Evolutionary conservation across 1,140 invertebrate species (phyloP), one percentile per base, ranked within the genome.

Genomic region (Magallana angulata): DNA sequence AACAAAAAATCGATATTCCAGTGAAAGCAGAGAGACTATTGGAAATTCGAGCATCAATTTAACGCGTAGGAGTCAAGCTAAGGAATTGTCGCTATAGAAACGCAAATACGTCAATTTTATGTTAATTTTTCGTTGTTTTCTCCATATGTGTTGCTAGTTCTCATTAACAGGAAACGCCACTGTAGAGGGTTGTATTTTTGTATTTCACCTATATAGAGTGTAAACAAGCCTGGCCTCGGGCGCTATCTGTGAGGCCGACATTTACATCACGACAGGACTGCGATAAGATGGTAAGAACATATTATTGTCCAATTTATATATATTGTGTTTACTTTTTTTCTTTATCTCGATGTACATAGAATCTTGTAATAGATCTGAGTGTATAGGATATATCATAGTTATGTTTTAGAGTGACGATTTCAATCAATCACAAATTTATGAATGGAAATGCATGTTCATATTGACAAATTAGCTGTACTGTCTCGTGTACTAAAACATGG

Each of bases 11-110:
- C 24, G 68, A 76, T 30, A 76, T 76, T 36, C 18, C 11, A 36
- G 68, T 30, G 68, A 36, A 76, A 36, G 24, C 24, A 8, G 68
- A 9, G 24, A 9, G 24, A 18, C 11, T 71, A 71, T 71, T 71
- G 18, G 18, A 71, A 71, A 71, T 68, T 1, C 14, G 36, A 48
- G 36, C 16, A n/a, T 16, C 16, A 71, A 18, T 18, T 30, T 30
- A 76, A 30, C 36, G 68, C 68, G 68, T 76, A 30, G 68, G 68
- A 76, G 68, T 30, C 8, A 2, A 24, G 24, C 68, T 30, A 24
- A 24, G 68, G 68, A 36, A 76, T 76, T 76, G 68, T 76, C 12
- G 30, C 68, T 30, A 76, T 76, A 76, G 68, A 76, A 76, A 76
- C 68, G 8, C 24, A 30, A 30, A 30, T 76, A 76, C 68, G 68